Evolutionary conservation across 2,113 vertebrate species (phyloP), one percentile per base, ranked within the genome.

Genomic region (Sigmodon hispidus): DNA sequence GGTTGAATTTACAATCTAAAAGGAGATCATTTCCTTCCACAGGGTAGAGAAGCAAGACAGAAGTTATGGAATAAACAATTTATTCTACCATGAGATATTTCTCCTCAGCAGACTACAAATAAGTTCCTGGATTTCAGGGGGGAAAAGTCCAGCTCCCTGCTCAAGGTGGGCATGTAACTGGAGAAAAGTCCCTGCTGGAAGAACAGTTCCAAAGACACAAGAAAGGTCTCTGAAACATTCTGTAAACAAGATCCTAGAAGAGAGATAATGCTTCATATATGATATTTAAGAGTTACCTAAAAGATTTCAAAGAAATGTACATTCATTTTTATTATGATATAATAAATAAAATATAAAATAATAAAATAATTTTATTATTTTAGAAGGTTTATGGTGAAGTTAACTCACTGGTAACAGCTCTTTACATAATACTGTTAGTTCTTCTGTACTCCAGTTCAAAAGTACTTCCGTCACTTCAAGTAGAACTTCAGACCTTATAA

Each of bases 171-270:
- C 34, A 83, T 5, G 24, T 1, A 70, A 1, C 31, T n/a, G 4
- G 76, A 63, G 12, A 75, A 5, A 24, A 2, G 15, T 5, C 8
- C 11, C n/a, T 40, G 9, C 50, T 21, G n/a, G 43, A 63, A 48
- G 24, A 19, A 10, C 7, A 26, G 67, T 50, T 19, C 8, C 0
- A 2, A 2, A 0, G 11, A 17, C 13, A 21, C 19, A 63, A 31
- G 26, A 16, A 34, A 4, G 0, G 5, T 16, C 63, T 3, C 0
- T 36, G 10, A 11, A 81, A n/a, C 17, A 11, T 22, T 34, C 13
- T 43, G 43, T n/a, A 83, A 55, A 13, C 16, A 80, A 50, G 40
- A 50, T 31, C 7, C 24, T 13, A 13, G 26, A 22, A 84, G 7
- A 70, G 36, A 55, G 34, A 10, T 21, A 0, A 4, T 43, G 52